Evolutionary conservation across 2,888 invertebrate species (phyloP).

Genomic region (Drosophila paranaensis): DNA sequence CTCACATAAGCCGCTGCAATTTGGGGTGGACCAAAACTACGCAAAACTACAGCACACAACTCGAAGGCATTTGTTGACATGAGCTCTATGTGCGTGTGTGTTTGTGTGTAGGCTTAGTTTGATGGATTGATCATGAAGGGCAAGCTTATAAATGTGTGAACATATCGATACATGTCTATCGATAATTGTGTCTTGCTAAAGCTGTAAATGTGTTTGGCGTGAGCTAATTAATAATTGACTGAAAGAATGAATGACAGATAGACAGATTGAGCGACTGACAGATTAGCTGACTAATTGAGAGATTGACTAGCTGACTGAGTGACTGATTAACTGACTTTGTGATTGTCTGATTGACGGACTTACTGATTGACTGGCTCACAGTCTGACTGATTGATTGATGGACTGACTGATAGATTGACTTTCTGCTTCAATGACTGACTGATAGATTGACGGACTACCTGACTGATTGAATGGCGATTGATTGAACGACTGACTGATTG

Average conservation of each 20-base stretch:
- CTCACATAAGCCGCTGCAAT: constrained; percentile 29
- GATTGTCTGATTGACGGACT: background rate
- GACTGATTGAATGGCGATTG: background rate
- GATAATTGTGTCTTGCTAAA: background rate
- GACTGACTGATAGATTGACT: background rate
- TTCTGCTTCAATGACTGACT: background rate
- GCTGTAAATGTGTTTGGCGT: background rate
- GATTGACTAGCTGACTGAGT: background rate
- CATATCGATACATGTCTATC: background rate
- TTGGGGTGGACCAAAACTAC: constrained; percentile 25
- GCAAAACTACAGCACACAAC: background rate
- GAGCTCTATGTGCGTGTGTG: background rate
- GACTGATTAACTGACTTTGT: background rate
- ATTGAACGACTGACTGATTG: background rate
- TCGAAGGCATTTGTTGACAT: constrained; percentile 19
- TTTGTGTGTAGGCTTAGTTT: background rate
- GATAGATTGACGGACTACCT: background rate
- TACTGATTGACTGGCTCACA: too few species aligned
- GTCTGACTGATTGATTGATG: too few species aligned
- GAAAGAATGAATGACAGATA: background rate
- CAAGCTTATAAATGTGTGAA: background rate
- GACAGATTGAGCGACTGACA: background rate
- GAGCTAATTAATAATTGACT: background rate
- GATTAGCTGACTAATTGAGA: background rate
- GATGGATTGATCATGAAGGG: background rate